A percentile compares a stretch with the other conserved stretches of the same genome.
phyloP scores from a whole-genome alignment of 2,113 vertebrate genomes.

The Osmerus eperlanus region DNA sequence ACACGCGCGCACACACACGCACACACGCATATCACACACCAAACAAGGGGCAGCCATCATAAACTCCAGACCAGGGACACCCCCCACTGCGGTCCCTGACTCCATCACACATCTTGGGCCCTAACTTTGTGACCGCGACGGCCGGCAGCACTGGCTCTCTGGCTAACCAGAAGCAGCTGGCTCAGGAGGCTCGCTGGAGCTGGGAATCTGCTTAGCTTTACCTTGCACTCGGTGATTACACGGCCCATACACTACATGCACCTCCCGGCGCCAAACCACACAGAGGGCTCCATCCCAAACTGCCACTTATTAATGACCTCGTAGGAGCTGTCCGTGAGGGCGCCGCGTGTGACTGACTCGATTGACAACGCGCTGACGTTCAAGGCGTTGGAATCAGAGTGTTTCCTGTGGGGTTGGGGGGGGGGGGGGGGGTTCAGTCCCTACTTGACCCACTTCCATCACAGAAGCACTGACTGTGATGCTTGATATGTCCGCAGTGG shows the following conservation, averaged over 20 bases:
- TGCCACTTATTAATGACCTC: slow-evolving; percentile 63
- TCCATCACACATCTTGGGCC: slow-evolving; percentile 31
- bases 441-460: no score
- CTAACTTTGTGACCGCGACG: slow-evolving; percentile 10
- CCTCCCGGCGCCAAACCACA: slow-evolving; percentile 60
- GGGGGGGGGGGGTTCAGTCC: slow-evolving; percentile 14
- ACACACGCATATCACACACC: background rate
- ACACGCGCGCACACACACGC: background rate
- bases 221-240: slow-evolving; percentile 65
- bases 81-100: slow-evolving; percentile 24
- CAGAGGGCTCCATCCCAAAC: slow-evolving; percentile 55
- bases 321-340: slow-evolving; percentile 36
- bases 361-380: slow-evolving; percentile 52
- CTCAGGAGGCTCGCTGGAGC: slow-evolving; percentile 39
- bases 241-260: slow-evolving; percentile 41
- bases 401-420: background rate
- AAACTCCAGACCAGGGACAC: slow-evolving; percentile 16
- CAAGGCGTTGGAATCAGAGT: slow-evolving; percentile 42
- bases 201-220: slow-evolving; percentile 66
- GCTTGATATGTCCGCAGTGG: no score
- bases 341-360: slow-evolving; percentile 32
- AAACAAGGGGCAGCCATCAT: background rate
- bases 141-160: slow-evolving; percentile 28
- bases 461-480: no score
- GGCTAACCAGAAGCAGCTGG: slow-evolving; percentile 66